A percentile compares a stretch with the other conserved stretches of the same genome.
Evolutionary conservation across 1,140 invertebrate species (phyloP).

Genomic region (Onthophagus taurus): DNA sequence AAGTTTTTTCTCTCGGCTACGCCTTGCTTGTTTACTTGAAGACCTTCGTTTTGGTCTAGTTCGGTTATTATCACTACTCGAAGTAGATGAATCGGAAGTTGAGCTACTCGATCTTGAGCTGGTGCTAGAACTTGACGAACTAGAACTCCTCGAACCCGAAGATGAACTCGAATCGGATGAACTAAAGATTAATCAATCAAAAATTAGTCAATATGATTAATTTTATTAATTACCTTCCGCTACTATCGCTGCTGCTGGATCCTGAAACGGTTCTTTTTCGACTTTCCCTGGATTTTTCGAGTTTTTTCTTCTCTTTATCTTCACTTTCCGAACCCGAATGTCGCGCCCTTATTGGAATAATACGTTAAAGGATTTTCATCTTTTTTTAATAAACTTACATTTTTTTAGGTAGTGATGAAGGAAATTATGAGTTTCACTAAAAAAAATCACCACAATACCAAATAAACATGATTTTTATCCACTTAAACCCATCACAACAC

Average conservation of each 20-base stretch:
- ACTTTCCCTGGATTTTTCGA: slow-evolving; percentile 47
- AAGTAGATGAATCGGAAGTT: slow-evolving; percentile 46
- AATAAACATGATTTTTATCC: too few species aligned
- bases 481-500: too few species aligned
- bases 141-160: slow-evolving; percentile 46
- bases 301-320: slow-evolving; percentile 63
- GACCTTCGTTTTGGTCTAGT: slow-evolving; percentile 50
- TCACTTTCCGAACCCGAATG: slow-evolving; percentile 34
- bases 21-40: slow-evolving; percentile 36
- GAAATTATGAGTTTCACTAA: background rate
- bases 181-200: slow-evolving; percentile 39
- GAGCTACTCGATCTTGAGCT: slow-evolving; percentile 66
- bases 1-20: slow-evolving; percentile 44
- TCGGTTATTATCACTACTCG: slow-evolving; percentile 47
- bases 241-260: slow-evolving; percentile 65
- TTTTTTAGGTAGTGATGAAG: too few species aligned
- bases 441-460: background rate
- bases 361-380: background rate
- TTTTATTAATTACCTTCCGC: slow-evolving; percentile 50
- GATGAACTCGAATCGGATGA: slow-evolving; percentile 66
- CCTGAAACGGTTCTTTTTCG: slow-evolving; percentile 60
- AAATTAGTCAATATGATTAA: slow-evolving; percentile 6
- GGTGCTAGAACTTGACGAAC: slow-evolving; percentile 59
- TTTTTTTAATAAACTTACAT: background rate
- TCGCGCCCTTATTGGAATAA: slow-evolving; percentile 27